phyloP scores from a whole-genome alignment of 2,113 vertebrate genomes.

The Ameiurus melas region DNA sequence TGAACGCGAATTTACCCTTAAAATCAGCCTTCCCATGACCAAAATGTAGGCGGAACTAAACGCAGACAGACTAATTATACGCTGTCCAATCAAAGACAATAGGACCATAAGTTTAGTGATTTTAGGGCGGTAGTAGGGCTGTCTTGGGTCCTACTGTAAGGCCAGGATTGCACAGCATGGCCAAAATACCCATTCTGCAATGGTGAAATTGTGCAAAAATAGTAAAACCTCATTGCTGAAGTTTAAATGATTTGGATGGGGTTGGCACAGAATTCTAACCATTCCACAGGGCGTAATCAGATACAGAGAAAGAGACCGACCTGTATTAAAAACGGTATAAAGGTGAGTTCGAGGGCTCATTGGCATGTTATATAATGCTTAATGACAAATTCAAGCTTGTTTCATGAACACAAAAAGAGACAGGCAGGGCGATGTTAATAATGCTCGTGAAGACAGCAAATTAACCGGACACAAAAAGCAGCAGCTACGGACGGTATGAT shows the following conservation, averaged over 20 bases:
- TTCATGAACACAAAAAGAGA: background rate
- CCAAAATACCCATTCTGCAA: background rate
- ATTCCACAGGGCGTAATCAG: background rate
- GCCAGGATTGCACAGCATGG: background rate
- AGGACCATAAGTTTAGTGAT: background rate
- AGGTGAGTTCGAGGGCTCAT: background rate
- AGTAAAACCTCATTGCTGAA: background rate
- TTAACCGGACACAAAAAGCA: conserved; percentile 20
- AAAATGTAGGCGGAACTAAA: background rate
- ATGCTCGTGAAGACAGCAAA: conserved; percentile 26
- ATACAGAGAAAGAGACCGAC: background rate
- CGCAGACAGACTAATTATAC: background rate
- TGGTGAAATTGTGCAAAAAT: background rate
- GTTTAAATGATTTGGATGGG: background rate
- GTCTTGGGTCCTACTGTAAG: background rate
- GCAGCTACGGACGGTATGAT: background rate
- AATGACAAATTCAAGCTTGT: background rate
- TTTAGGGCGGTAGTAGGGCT: background rate
- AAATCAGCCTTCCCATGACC: background rate
- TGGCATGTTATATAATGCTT: background rate
- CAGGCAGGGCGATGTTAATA: background rate
- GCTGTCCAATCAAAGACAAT: background rate
- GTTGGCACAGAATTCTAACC: background rate
- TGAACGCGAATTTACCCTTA: background rate
- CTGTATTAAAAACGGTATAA: background rate